A percentile compares a stretch with the other conserved stretches of the same genome.
phyloP scores from a whole-genome alignment of 2,113 vertebrate species.

The Loxodonta africana region DNA sequence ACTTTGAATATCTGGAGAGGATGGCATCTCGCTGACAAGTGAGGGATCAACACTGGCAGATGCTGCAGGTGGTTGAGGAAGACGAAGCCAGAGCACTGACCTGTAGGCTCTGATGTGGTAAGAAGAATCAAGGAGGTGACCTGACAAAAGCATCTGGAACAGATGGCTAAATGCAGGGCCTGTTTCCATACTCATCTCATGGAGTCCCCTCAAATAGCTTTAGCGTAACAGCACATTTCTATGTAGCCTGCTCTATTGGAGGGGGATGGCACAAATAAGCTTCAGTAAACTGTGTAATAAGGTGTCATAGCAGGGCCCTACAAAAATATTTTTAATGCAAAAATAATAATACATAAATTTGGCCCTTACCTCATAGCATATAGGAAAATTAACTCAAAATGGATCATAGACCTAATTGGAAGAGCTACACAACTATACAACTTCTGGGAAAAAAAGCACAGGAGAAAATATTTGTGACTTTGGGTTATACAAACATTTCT shows the following conservation, averaged over 20 bases:
- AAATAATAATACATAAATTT: neutral
- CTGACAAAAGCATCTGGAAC: neutral
- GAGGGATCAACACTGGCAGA: neutral
- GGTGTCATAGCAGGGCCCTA: neutral
- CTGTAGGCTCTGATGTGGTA: rapidly evolving
- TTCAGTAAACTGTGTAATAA: neutral
- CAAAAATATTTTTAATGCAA: neutral
- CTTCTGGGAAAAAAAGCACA: neutral
- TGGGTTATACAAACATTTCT: neutral
- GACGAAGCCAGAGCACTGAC: neutral
- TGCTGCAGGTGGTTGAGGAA: neutral
- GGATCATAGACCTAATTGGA: neutral
- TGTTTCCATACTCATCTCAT: neutral
- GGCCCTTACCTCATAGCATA: neutral
- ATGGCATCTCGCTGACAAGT: neutral
- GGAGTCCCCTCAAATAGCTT: neutral
- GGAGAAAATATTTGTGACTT: neutral
- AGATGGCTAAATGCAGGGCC: neutral
- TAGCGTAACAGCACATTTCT: neutral
- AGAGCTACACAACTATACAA: neutral
- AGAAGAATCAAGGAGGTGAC: neutral
- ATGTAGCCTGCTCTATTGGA: neutral
- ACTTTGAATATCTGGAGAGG: neutral
- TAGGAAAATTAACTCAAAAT: neutral
- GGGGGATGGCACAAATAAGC: neutral